Percentiles rank a stretch among this genome's conserved stretches.
These are phyloP conservation scores for Coenonympha glycerion DNA, from an alignment of 2,888 invertebrate genomes.

Conservation along the genomic window DNA sequence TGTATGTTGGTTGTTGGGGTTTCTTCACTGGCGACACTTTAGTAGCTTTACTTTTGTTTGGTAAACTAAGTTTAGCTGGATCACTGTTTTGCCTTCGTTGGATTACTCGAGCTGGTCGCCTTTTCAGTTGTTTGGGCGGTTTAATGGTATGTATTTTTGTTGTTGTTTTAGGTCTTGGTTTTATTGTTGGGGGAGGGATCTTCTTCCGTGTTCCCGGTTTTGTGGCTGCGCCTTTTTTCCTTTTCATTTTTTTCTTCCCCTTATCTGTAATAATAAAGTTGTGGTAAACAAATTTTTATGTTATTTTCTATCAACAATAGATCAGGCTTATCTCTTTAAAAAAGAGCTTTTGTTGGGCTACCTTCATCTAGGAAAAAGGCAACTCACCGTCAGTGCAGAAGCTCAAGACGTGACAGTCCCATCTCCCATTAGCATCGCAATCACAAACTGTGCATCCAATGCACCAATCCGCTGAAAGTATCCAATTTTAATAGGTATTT, in stretches of 20 bases:
- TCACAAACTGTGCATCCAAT: constrained; percentile 62
- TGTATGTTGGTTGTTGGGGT: constrained; percentile 12
- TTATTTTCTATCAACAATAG: no score
- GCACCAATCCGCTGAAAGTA: constrained; percentile 62
- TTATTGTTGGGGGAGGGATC: background rate
- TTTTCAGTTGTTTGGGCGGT: background rate
- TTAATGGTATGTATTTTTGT: constrained; percentile 12
- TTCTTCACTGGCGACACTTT: constrained; percentile 19
- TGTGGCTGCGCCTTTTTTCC: constrained; percentile 22
- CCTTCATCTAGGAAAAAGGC: background rate
- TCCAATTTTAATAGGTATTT: no score
- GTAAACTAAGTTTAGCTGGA: background rate
- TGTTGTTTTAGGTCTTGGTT: constrained; percentile 5
- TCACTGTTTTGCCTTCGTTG: background rate
- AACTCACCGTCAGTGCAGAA: constrained; percentile 57
- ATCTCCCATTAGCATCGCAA: constrained; percentile 51
- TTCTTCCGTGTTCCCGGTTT: constrained; percentile 13
- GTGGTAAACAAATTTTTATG: no score
- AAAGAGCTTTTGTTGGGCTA: background rate
- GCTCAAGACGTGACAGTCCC: constrained; percentile 60
- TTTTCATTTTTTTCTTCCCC: constrained; percentile 28
- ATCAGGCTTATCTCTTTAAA: no score
- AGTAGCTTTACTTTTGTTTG: background rate
- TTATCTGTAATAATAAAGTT: constrained; percentile 26
- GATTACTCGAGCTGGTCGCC: background rate